A percentile compares a stretch with the other conserved stretches of the same genome.
phyloP scores from a whole-genome alignment of 2,797 vertebrate genomes.

The Eulemur coronatus region DNA sequence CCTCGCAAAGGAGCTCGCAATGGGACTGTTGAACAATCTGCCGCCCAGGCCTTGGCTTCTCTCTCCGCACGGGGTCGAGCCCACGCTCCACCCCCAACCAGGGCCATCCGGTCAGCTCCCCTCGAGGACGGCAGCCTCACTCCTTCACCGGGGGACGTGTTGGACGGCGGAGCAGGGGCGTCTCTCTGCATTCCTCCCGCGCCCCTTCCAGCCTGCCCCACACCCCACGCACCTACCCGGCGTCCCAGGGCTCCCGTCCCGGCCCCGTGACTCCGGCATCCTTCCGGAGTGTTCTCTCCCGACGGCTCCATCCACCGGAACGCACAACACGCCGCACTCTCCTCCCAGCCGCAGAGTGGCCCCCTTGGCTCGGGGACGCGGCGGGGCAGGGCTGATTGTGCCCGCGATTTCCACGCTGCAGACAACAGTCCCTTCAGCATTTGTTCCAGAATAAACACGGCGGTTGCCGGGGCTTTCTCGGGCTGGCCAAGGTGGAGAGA shows the following conservation, averaged over 20 bases:
- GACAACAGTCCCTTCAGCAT: conserved; percentile 49
- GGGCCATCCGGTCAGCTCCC: background rate
- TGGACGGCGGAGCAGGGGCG: accelerated
- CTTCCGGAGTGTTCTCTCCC: background rate
- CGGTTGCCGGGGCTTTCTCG: background rate
- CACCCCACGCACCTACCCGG: accelerated
- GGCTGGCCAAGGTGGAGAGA: background rate
- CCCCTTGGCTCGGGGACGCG: accelerated
- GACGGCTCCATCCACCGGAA: background rate
- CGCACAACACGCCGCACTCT: accelerated
- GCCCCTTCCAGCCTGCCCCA: accelerated
- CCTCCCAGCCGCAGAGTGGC: accelerated
- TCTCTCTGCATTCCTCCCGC: background rate
- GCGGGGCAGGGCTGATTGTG: background rate
- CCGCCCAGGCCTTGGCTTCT: background rate
- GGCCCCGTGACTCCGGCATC: background rate
- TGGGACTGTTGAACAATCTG: accelerated
- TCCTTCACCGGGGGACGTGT: background rate
- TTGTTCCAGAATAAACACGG: background rate
- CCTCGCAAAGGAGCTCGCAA: accelerated
- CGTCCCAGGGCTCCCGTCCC: background rate
- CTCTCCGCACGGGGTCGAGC: background rate
- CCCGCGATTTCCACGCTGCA: background rate
- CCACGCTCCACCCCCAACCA: background rate
- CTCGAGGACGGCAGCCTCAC: accelerated